Evolutionary conservation across 2,888 invertebrate genomes (phyloP).

Genomic region (Agriotes lineatus): DNA sequence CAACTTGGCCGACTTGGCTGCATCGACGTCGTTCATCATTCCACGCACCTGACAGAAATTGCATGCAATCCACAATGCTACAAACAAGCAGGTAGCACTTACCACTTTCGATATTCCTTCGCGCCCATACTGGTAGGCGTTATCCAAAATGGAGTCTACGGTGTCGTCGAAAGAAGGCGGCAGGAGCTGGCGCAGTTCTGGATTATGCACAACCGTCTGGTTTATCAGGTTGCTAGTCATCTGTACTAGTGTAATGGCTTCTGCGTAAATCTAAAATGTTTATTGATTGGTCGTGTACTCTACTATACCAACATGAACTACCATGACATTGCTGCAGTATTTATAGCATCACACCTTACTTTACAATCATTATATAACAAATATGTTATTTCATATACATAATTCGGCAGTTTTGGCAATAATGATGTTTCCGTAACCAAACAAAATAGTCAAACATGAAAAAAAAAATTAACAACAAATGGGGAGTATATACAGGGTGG

Average conservation of each 20-base stretch:
- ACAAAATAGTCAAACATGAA: too few relatives aligned
- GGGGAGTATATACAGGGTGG: too few relatives aligned
- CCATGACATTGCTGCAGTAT: too few relatives aligned
- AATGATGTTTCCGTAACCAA: too few relatives aligned
- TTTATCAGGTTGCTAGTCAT: conserved; percentile 90
- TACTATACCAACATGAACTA: too few relatives aligned
- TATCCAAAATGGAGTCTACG: conserved; percentile 90
- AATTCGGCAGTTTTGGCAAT: too few relatives aligned
- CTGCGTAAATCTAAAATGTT: conserved; percentile 86
- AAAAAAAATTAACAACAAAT: too few relatives aligned
- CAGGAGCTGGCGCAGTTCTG: conserved; percentile 84
- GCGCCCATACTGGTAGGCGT: conserved; percentile 93
- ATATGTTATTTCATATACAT: too few relatives aligned
- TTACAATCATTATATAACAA: too few relatives aligned
- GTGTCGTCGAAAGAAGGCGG: conserved; percentile 89
- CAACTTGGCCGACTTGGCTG: conserved; percentile 82
- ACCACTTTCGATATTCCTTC: conserved; percentile 91
- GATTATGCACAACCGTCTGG: conserved; percentile 89
- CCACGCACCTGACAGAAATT: conserved; percentile 73
- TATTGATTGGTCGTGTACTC: background rate
- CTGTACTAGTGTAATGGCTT: conserved; percentile 92
- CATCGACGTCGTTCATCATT: conserved; percentile 84
- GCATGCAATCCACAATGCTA: background rate
- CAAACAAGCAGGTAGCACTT: conserved; percentile 54
- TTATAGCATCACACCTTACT: too few relatives aligned